Evolutionary conservation across 1,140 invertebrate species (phyloP).

Genomic region (Drosophila santomea): DNA sequence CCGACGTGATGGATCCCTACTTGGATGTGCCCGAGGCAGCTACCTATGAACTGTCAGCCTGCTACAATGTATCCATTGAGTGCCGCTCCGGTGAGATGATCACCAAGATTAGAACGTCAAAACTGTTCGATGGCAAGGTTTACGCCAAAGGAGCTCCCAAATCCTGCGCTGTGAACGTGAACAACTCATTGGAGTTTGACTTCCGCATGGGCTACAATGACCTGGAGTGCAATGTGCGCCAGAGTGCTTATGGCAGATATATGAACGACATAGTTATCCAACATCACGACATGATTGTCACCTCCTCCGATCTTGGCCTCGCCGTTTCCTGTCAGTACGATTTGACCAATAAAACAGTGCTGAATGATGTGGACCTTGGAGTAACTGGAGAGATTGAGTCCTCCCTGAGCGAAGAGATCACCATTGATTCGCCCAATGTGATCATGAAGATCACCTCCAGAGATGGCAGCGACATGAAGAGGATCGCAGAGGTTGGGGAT

Average conservation of each 20-base stretch:
- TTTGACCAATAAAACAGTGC: conserved; percentile 95
- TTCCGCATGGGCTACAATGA: conserved; percentile 95
- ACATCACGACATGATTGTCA: conserved; percentile 97
- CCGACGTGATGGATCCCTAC: conserved; percentile 95
- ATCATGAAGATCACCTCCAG: conserved; percentile 97
- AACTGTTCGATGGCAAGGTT: conserved; percentile 96
- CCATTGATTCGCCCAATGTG: conserved; percentile 96
- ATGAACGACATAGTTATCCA: conserved; percentile 96
- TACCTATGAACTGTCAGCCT: conserved; percentile 96
- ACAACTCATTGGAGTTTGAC: conserved; percentile 93
- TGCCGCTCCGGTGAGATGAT: conserved; percentile 97
- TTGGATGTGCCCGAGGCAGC: conserved; percentile 94
- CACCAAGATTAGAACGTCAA: conserved; percentile 95
- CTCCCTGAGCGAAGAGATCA: conserved; percentile 91
- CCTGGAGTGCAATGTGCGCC: conserved; percentile 95
- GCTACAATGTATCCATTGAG: conserved; percentile 97
- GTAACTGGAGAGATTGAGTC: conserved; percentile 94
- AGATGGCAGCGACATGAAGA: conserved; percentile 90
- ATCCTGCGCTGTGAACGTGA: conserved; percentile 94
- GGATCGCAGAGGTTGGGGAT: conserved; percentile 95
- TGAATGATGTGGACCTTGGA: conserved; percentile 94
- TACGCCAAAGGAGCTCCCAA: conserved; percentile 97
- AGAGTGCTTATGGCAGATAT: conserved; percentile 93
- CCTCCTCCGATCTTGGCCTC: conserved; percentile 96
- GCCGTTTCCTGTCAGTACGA: conserved; percentile 97